These are phyloP conservation scores for Caenorhabditis latens DNA, from an alignment of 1,140 invertebrate genomes.

Conservation along the genomic window DNA sequence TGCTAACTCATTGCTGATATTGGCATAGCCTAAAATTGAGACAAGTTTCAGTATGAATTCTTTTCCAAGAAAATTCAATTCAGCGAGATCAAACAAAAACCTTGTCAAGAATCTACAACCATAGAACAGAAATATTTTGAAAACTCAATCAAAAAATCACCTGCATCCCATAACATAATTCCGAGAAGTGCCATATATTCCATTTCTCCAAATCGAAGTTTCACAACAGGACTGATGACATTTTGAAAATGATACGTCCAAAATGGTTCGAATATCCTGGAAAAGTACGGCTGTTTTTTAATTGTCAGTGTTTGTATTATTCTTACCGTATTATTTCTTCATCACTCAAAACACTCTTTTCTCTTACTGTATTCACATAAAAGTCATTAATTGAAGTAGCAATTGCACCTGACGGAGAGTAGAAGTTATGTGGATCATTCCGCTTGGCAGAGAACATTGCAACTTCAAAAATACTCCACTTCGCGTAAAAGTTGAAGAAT, in stretches of 20 bases:
- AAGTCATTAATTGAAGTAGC: slow-evolving; percentile 25
- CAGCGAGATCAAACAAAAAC: too few relatives aligned
- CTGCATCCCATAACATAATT: slow-evolving; percentile 38
- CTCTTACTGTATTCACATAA: slow-evolving; percentile 21
- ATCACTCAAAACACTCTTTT: background rate
- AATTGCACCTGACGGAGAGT: slow-evolving; percentile 28
- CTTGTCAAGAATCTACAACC: too few relatives aligned
- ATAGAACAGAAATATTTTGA: too few relatives aligned
- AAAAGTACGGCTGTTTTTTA: background rate
- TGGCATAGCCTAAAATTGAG: background rate
- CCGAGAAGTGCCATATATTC: slow-evolving; percentile 31
- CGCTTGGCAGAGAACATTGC: slow-evolving; percentile 1
- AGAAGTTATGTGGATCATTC: slow-evolving; percentile 35
- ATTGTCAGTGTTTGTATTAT: background rate
- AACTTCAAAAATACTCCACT: slow-evolving; percentile 35
- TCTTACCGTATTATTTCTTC: slow-evolving; percentile 11
- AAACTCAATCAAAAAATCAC: background rate
- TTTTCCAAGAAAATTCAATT: background rate
- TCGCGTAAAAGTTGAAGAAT: slow-evolving; percentile 44
- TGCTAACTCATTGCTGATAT: slow-evolving; percentile 22
- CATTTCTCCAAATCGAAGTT: background rate
- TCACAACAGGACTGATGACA: slow-evolving; percentile 7
- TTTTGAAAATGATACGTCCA: slow-evolving; percentile 40
- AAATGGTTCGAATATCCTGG: slow-evolving; percentile 15
- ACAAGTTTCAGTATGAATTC: background rate